Evolutionary conservation across 2,113 vertebrate genomes (phyloP), one percentile per base, ranked within the genome.

Genomic region (Zosterops pallidus): DNA sequence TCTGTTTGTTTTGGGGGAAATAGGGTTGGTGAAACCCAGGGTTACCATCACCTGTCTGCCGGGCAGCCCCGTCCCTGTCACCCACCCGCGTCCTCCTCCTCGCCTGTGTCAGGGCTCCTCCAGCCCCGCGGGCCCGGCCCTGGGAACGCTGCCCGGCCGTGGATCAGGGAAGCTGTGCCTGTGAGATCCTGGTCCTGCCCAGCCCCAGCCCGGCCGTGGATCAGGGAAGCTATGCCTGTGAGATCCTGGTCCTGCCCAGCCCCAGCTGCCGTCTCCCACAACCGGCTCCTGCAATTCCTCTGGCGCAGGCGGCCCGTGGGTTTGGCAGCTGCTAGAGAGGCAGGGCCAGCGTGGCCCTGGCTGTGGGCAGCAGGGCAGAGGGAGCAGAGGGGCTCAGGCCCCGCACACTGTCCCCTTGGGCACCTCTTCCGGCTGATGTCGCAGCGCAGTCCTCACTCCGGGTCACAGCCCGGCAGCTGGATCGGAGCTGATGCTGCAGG

Each of bases 361-460:
- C 57, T 2, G 9, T 1, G 53, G 37, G 88, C 49, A 64, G 60
- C 49, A 46, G 44, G 12, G 25, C 39, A 33, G 33, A 11, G 41
- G 14, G 39, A 60, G 75, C 4, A 1, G 2, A 1, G 77, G n/a
- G 81, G n/a, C 26, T 79, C 71, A 17, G 14, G 6, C 42, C 19
- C 16, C 55, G 3, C 55, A 11, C 37, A 2, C 15, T 3, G 9
- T 39, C 21, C 29, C 37, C 60, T 19, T 1, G 69, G 68, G 11
- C 57, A 5, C 13, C 33, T 41, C 10, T 2, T 17, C 65, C 49
- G 23, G 77, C 46, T 12, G 56, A 11, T 14, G 60, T 24, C n/a
- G 11, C 7, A 3, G 53, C 24, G 50, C 53, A 7, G 37, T 9
- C 5, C 1, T 47, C 20, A 0, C 23, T 0, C 2, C 4, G 22